Conservation (phyloP, 2,113 vertebrate genomes). For the Nematolebias whitei region DNA sequence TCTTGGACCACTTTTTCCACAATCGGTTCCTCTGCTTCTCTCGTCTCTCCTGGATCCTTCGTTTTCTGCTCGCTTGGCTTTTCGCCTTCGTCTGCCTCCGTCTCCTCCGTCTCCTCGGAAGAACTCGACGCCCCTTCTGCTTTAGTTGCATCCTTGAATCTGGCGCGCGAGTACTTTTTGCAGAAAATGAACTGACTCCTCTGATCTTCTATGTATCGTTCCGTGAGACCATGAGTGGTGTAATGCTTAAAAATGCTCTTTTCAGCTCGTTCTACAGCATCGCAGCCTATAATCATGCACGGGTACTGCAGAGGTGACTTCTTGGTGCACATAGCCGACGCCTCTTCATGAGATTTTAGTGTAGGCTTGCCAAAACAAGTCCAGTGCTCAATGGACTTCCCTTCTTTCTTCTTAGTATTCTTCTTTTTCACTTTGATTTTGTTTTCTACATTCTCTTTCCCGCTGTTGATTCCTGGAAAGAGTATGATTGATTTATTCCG, state of each 20-base stretch:
- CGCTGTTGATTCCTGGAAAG: slow-evolving; percentile 62
- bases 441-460: slow-evolving; percentile 85
- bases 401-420: slow-evolving; percentile 77
- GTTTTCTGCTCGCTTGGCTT: slow-evolving; percentile 5
- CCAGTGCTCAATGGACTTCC: slow-evolving; percentile 76
- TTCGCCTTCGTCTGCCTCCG: slow-evolving; percentile 75
- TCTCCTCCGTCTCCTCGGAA: slow-evolving; percentile 58
- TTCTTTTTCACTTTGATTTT: slow-evolving; percentile 83
- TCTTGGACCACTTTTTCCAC: slow-evolving; percentile 24
- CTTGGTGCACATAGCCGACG: slow-evolving; percentile 90
- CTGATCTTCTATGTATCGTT: slow-evolving; percentile 91
- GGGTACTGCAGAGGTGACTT: slow-evolving; percentile 91
- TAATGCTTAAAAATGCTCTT: slow-evolving; percentile 95
- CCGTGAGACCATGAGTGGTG: slow-evolving; percentile 93
- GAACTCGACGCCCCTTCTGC: slow-evolving; percentile 65
- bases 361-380: slow-evolving; percentile 79
- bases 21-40: background rate
- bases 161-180: slow-evolving; percentile 81
- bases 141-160: slow-evolving; percentile 78
- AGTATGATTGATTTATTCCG: slow-evolving; percentile 71
- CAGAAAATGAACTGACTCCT: slow-evolving; percentile 93
- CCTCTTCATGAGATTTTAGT: slow-evolving; percentile 90
- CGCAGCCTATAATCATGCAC: slow-evolving; percentile 97
- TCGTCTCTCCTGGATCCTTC: too few relatives aligned
- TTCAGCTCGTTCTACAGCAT: slow-evolving; percentile 90